Base-by-base conservation (phyloP, 2,797 vertebrate genomes). In the Rhabdophis nuchalis region DNA sequence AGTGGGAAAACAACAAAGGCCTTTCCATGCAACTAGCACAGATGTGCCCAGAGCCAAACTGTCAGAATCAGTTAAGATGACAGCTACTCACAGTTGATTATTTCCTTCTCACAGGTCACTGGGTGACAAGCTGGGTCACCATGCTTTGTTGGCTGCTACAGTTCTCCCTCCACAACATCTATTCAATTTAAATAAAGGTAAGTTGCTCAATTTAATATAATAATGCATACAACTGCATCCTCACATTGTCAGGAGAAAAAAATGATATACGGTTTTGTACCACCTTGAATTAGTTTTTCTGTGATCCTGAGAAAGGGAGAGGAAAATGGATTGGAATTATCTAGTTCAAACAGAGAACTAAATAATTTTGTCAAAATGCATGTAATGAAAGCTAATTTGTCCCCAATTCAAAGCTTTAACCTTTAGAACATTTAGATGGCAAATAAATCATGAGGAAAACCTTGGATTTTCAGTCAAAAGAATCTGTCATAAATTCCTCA, bases 41-140 rank as follows among this genome's bases (percentile, higher is more conserved):
- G 99, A 99, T 99, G 99, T 98, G 98, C 98, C 98, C 97, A 97
- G 94, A 99, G 98, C 98, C 97, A 97, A 98, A 97, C 98, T 99
- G 99, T 99, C 99, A 99, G 98, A 98, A 98, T 96, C 97, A 96
- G 98, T 99, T 99, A 99, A 97, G 97, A 97, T 98, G 99, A 99
- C 98, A 98, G 98, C 98, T 97, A 98, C 98, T 99, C 99, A 99
- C 98, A 99, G 98, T 99, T 99, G 98, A 99, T 99, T 99, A 99
- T 99, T 99, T 98, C 98, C 98, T 97, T 98, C 98, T 99, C 98
- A 99, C 99, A 99, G 99, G 99, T 99, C 99, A 99, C 97, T 98
- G 98, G 98, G 98, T 98, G 98, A 99, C 98, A 99, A 98, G 99
- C 98, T 98, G 98, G 99, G 99, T 99, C 98, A 98, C 97, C 97